Conservation (phyloP, 2,888 invertebrate species). For the Cheilosia soror region DNA sequence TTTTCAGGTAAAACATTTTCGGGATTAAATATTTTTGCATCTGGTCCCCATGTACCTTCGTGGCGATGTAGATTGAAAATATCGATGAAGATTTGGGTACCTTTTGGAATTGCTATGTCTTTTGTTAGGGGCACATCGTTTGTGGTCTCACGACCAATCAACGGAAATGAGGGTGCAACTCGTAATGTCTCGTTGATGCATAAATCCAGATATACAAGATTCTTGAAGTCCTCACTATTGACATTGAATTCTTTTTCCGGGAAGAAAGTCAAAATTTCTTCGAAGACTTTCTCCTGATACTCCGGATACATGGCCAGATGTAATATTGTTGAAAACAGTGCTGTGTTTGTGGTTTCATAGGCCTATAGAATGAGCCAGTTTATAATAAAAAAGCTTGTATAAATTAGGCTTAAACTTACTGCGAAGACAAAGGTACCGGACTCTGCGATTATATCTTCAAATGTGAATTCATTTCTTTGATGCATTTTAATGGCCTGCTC, state of each 20-base stretch:
- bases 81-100: too few relatives aligned
- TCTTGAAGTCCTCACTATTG: too few relatives aligned
- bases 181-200: constrained; percentile 77
- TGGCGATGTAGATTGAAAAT: too few relatives aligned
- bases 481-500: constrained; percentile 74
- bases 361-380: constrained; percentile 58
- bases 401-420: constrained; percentile 59
- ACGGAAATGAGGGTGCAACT: constrained; percentile 75
- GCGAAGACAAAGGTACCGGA: constrained; percentile 71
- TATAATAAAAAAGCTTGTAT: too few relatives aligned
- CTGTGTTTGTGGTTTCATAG: constrained; percentile 77
- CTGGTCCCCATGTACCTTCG: too few relatives aligned
- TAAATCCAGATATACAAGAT: constrained; percentile 76
- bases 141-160: constrained; percentile 70
- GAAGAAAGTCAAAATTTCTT: constrained; percentile 76
- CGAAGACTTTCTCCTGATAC: constrained; percentile 76
- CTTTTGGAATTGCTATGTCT: too few relatives aligned
- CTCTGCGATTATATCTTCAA: constrained; percentile 71
- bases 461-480: constrained; percentile 59
- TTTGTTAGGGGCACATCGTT: constrained; percentile 40
- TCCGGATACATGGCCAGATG: constrained; percentile 77
- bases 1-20: constrained; percentile 77
- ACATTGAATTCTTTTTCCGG: too few relatives aligned
- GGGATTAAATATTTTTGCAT: constrained; percentile 17
- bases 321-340: constrained; percentile 77